Conservation (phyloP, 53 echinoderm and acorn worm species). For the Stichopus horrens region DNA sequence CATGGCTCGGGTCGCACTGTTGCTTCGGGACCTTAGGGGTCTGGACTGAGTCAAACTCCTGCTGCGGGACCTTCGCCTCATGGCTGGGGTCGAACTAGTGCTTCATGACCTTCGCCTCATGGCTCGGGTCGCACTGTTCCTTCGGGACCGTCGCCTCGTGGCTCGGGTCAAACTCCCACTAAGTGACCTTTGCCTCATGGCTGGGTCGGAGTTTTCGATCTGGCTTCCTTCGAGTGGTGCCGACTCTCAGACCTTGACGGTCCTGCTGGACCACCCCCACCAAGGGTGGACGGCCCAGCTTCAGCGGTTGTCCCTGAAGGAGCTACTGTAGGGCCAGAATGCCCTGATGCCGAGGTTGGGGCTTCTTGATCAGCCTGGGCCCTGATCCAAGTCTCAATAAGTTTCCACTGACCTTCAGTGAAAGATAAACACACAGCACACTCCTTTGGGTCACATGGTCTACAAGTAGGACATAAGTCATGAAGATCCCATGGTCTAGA, state of each 20-base stretch:
- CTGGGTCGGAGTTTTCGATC: neutral
- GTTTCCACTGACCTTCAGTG: neutral
- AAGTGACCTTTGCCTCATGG: neutral
- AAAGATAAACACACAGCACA: neutral
- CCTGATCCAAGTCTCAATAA: slow-evolving; percentile 19
- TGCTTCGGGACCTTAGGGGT: neutral
- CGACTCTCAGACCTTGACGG: no score
- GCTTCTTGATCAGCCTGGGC: slow-evolving; percentile 29
- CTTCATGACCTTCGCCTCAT: neutral
- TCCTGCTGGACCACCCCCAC: no score
- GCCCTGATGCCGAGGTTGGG: neutral
- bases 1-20: neutral
- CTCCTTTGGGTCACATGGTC: slow-evolving; percentile 23
- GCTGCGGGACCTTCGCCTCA: neutral
- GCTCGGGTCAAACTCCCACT: neutral
- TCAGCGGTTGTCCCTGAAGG: slow-evolving; percentile 12
- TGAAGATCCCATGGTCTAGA: neutral
- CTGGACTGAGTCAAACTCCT: no score
- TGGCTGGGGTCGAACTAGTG: neutral
- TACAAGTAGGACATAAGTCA: neutral
- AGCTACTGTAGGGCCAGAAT: neutral
- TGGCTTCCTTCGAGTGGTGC: no score
- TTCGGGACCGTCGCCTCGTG: neutral
- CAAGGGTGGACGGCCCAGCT: slow-evolving; percentile 8
- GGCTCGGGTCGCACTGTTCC: neutral